Evolutionary conservation across 1,140 invertebrate species (phyloP).

Genomic region (Manduca sexta): DNA sequence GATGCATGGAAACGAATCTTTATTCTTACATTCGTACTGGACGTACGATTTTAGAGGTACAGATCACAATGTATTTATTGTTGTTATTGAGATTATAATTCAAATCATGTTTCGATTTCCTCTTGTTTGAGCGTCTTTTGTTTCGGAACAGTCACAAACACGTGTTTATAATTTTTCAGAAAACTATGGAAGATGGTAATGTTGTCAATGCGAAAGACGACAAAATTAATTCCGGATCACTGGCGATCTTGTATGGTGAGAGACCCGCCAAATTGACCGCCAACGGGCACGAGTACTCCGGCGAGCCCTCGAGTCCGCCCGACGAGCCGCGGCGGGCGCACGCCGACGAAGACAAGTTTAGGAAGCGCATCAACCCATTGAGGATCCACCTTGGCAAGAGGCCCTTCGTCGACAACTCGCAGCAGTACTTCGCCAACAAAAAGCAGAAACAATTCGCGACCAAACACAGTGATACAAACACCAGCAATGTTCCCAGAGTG

Average conservation of each 20-base stretch:
- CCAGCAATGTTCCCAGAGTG: constrained; percentile 37
- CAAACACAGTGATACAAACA: constrained; percentile 46
- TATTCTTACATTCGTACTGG: constrained; percentile 67
- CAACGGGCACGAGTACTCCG: constrained; percentile 55
- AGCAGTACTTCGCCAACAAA: constrained; percentile 40
- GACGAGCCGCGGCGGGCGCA: constrained; percentile 34
- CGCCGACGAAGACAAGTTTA: constrained; percentile 45
- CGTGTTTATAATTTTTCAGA: constrained; percentile 62
- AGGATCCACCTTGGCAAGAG: constrained; percentile 63
- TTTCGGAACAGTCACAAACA: constrained; percentile 58
- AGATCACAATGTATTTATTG: constrained; percentile 27
- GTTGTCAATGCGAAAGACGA: constrained; percentile 55
- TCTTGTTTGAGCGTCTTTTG: constrained; percentile 66
- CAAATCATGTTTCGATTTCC: constrained; percentile 59
- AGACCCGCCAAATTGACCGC: constrained; percentile 45
- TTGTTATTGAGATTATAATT: constrained; percentile 52
- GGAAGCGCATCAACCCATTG: constrained; percentile 60
- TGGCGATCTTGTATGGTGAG: constrained; percentile 50
- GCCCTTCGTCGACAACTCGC: constrained; percentile 57
- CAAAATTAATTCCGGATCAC: constrained; percentile 40
- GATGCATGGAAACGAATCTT: constrained; percentile 67
- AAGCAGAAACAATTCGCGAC: constrained; percentile 44
- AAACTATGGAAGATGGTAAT: constrained; percentile 72
- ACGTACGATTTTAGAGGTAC: constrained; percentile 69
- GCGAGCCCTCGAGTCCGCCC: constrained; percentile 41